These are phyloP conservation scores for Acrobasis consociella DNA, from an alignment of 2,888 invertebrate genomes.

Conservation along the genomic window DNA sequence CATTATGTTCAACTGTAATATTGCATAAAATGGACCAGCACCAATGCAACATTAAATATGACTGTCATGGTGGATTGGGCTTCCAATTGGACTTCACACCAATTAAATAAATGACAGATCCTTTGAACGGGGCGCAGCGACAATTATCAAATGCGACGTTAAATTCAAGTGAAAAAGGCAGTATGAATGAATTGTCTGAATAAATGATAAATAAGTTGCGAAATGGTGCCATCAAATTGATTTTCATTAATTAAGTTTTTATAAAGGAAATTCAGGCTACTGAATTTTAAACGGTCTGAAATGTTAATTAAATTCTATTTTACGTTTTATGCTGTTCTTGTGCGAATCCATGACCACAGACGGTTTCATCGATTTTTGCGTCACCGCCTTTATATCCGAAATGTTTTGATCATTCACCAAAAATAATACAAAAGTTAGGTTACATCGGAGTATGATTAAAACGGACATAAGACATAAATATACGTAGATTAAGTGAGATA, in stretches of 20 bases:
- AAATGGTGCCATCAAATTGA: no score
- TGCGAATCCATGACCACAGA: no score
- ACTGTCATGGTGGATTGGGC: not conserved
- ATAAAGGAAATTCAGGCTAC: no score
- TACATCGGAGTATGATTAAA: not conserved
- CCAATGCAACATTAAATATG: not conserved
- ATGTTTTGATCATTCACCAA: no score
- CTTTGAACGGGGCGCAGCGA: not conserved
- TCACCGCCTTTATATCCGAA: no score
- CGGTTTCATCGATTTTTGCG: no score
- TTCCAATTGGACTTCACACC: conserved; percentile 6
- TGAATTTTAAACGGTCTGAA: no score
- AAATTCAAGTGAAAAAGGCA: not conserved
- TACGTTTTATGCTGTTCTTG: no score
- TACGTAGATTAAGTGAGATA: conserved; percentile 12
- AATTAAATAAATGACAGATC: conserved; percentile 3
- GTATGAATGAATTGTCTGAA: not conserved
- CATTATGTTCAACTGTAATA: no score
- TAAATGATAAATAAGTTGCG: not conserved
- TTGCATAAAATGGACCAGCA: not conserved
- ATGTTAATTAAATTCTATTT: no score
- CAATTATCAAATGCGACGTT: not conserved
- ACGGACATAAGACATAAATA: not conserved
- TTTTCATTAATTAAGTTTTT: no score
- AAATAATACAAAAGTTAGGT: not conserved